Base-by-base conservation (phyloP, 2,113 vertebrate genomes). In the Neogobius melanostomus region DNA sequence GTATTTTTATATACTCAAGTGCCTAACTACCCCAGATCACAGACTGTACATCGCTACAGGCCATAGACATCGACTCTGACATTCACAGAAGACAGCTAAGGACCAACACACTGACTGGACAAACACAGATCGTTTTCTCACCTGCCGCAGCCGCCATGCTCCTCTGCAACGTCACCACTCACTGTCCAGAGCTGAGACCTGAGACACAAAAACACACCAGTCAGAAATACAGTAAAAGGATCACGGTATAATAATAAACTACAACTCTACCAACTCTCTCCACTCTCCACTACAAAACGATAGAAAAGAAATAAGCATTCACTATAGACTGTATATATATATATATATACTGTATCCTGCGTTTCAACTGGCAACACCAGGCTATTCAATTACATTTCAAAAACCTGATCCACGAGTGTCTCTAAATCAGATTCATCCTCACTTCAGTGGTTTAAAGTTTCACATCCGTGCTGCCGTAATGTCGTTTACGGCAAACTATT, bases 111-210 rank as follows among this genome's bases (percentile, higher is more conserved):
- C 17, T 3, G 12, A 21, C 21, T 36, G 17, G 6, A 60, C 62
- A 2, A 56, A 63, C 46, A 9, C 7, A 12, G 21, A 74, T 60
- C 5, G 52, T 61, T 17, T 17, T 15, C 84, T 90, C 61, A 90
- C 90, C 89, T 78, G 28, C 28, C 28, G 28, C 28, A 28, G 71
- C 83, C 71, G 85, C 85, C 90, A 91, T 91, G 71, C 82, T 88
- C 69, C 73, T 45, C 63, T 48, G 60, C 64, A 72, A 61, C 74
- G 71, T 51, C 64, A 54, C 44, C 51, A 54, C 28, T 44, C 36
- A 17, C 52, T 44, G 15, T 7, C 16, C 14, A 68, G 21, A 61
- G 69, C 77, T 80, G 68, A 63, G 54, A 51, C 6, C 15, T 21
- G 60, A 54, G 36, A 75, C 6, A 56, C n/a, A n/a, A n/a, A 7